These are phyloP conservation scores for Mactra quadrangularis DNA, from an alignment of 1,140 invertebrate genomes.

Conservation along the genomic window DNA sequence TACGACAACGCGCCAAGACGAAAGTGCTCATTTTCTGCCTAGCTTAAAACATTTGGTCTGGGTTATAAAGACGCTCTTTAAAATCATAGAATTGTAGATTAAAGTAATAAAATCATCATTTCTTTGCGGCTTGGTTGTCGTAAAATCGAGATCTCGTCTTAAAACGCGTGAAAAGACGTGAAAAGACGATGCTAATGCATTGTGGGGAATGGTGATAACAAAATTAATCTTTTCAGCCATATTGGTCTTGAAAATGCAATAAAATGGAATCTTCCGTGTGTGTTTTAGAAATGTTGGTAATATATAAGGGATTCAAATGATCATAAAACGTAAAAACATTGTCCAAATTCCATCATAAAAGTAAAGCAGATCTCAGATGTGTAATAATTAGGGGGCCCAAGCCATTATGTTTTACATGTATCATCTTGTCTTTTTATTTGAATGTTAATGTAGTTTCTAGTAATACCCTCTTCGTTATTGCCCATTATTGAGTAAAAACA, in stretches of 20 bases:
- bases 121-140: constrained; percentile 40
- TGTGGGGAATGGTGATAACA: constrained; percentile 34
- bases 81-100: constrained; percentile 34
- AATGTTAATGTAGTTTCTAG: no score
- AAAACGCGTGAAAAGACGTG: constrained; percentile 44
- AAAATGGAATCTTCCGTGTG: constrained; percentile 3
- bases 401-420: no score
- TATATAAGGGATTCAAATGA: constrained; percentile 16
- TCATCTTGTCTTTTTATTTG: no score
- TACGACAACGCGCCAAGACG: constrained; percentile 19
- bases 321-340: constrained; percentile 5
- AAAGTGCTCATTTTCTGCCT: constrained; percentile 25
- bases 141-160: constrained; percentile 39
- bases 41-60: constrained; percentile 49
- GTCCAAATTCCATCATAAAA: constrained; percentile 14
- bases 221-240: constrained; percentile 2
- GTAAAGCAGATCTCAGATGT: neutral
- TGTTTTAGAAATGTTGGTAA: constrained; percentile 23
- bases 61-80: constrained; percentile 51
- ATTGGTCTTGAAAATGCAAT: constrained; percentile 23
- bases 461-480: no score
- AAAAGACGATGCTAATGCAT: constrained; percentile 38
- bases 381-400: constrained; percentile 45
- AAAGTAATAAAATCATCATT: constrained; percentile 32
- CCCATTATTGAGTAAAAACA: no score